Evolutionary conservation across 2,113 vertebrate genomes (phyloP).

Genomic region (Tragulus kanchil): DNA sequence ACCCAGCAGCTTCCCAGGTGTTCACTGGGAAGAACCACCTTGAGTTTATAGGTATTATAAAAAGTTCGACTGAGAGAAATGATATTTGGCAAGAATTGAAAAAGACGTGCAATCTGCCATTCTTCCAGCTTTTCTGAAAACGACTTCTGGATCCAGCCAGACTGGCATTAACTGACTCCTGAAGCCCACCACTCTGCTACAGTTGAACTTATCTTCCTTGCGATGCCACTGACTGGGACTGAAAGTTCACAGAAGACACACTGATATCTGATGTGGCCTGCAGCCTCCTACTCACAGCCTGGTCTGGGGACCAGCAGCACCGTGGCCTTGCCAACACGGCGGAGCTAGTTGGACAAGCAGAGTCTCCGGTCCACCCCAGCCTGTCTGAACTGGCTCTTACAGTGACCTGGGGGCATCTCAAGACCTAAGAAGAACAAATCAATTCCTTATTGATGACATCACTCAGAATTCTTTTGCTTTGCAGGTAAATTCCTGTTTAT

Average conservation of each 20-base stretch:
- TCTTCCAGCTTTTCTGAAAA: not conserved
- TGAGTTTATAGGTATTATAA: not conserved
- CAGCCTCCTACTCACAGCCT: accelerated
- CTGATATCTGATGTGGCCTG: not conserved
- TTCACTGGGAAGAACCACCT: not conserved
- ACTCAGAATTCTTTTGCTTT: not conserved
- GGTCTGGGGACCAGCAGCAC: accelerated
- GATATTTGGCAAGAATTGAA: not conserved
- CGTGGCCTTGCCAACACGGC: accelerated
- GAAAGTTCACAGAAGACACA: not conserved
- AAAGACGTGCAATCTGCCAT: not conserved
- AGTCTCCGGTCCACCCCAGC: not conserved
- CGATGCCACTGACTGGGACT: accelerated
- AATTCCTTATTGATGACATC: not conserved
- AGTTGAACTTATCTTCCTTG: too few relatives aligned
- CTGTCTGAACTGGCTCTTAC: too few relatives aligned
- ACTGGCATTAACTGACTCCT: not conserved
- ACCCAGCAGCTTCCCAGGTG: not conserved
- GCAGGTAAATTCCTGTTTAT: not conserved
- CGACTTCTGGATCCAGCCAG: not conserved
- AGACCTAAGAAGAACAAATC: not conserved
- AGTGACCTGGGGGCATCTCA: accelerated
- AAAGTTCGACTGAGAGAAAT: not conserved
- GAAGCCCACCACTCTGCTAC: too few relatives aligned
- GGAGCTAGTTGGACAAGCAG: not conserved